Evolutionary conservation across 2,888 invertebrate species (phyloP), one percentile per base, ranked within the genome.

Genomic region (Papilio gigon): DNA sequence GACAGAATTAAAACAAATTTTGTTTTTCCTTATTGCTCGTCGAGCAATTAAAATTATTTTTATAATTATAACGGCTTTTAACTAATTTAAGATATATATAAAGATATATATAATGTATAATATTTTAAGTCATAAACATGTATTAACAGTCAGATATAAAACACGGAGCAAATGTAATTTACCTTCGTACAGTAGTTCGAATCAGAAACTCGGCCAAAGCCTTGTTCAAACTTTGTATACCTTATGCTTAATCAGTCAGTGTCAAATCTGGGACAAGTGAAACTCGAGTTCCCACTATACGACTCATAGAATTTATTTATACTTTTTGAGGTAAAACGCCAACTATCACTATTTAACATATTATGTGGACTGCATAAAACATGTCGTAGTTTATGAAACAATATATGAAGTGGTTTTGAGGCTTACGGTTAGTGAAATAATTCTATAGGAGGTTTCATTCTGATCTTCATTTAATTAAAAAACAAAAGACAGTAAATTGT

Each of bases 181-280:
- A 64, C 63, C 27, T 30, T 44, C 53, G 53, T 44, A 60, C 20
- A 22, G 44, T 50, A 25, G 50, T 47, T n/a, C 60, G 59, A 66
- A 47, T 60, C 60, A 66, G 60, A 64, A 66, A 50, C 60, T 20
- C 60, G 66, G 47, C 66, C 65, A 60, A 60, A 66, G 35, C 50
- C 47, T 25, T 66, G 30, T 67, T 30, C 20, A 56, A 50, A 62
- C 40, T 67, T 27, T 56, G 42, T 61, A 42, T 62, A 67, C 61
- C 61, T 67, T 58, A 61, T 42, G 68, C 63, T 68, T 68, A 63
- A 68, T 63, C 63, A 63, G 63, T 68, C 62, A 40, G 42, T 68
- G 68, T 68, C 63, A 68, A 63, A 68, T 68, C 68, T 68, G 30
- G 68, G 35, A 63, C 63, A 68, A 68, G 68, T 63, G 68, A 63